Evolutionary conservation across 2,888 invertebrate genomes (phyloP).

Genomic region (Prenolepis imparis): DNA sequence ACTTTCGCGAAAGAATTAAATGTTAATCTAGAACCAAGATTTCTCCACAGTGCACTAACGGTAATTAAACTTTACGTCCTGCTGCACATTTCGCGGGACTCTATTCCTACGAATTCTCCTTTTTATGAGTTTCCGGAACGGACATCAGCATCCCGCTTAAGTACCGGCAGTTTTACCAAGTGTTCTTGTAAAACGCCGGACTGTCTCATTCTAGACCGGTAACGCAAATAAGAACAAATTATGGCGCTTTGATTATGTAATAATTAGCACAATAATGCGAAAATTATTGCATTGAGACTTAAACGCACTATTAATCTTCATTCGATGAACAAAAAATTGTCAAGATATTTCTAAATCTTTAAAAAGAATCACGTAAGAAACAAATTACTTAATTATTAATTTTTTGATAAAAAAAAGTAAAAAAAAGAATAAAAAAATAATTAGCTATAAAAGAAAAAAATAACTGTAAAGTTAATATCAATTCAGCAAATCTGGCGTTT

Average conservation of each 20-base stretch:
- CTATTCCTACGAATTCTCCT: conserved; percentile 26
- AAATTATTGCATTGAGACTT: background rate
- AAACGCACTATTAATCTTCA: background rate
- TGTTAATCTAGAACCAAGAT: conserved; percentile 62
- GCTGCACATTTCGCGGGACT: conserved; percentile 37
- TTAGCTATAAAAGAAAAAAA: background rate
- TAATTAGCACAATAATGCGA: background rate
- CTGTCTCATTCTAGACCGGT: conserved; percentile 16
- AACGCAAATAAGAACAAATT: conserved; percentile 27
- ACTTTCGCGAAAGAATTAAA: conserved; percentile 47
- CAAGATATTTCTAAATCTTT: background rate
- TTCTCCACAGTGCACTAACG: conserved; percentile 49
- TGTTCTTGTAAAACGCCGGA: conserved; percentile 33
- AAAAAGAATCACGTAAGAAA: background rate
- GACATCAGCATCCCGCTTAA: conserved; percentile 43
- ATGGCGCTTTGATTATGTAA: background rate
- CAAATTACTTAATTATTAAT: background rate
- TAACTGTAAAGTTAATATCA: background rate
- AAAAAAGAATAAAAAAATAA: background rate
- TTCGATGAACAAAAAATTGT: background rate
- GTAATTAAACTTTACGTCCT: conserved; percentile 65
- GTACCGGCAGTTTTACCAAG: conserved; percentile 41
- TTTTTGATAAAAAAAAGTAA: background rate
- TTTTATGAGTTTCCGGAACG: conserved; percentile 55
- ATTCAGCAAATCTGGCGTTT: background rate